Evolutionary conservation across 2,888 invertebrate genomes (phyloP).

Genomic region (Fragum fragum): DNA sequence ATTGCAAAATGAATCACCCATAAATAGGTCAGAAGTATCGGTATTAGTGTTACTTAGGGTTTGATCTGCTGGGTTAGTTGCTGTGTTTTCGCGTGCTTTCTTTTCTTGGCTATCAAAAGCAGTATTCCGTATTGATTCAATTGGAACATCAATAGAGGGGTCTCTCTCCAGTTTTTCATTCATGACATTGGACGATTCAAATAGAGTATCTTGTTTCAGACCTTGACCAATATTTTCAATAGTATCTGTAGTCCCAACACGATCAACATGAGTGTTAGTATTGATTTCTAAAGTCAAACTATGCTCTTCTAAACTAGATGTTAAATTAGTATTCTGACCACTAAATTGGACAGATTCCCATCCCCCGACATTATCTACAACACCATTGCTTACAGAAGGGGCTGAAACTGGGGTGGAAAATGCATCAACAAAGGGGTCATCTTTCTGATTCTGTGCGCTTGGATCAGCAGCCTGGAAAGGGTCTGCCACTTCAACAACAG

Average conservation of each 20-base stretch:
- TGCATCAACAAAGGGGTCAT: slow-evolving; percentile 21
- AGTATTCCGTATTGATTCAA: too few relatives aligned
- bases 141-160: too few relatives aligned
- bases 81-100: not conserved
- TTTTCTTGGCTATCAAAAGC: too few relatives aligned
- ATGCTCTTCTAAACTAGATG: not conserved
- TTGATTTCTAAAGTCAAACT: not conserved
- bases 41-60: not conserved
- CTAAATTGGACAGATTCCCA: not conserved
- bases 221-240: not conserved
- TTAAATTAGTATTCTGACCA: not conserved
- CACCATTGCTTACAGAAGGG: slow-evolving; percentile 1
- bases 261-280: not conserved
- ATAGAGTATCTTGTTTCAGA: not conserved
- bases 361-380: not conserved
- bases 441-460: not conserved
- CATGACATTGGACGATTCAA: not conserved
- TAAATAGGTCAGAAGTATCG: too few relatives aligned
- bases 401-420: not conserved
- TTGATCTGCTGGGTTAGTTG: not conserved
- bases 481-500: not conserved
- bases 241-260: not conserved
- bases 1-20: not conserved
- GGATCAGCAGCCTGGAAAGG: slow-evolving; percentile 1
- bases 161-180: too few relatives aligned